These are phyloP conservation scores for Watsonalla binaria DNA, from an alignment of 2,888 invertebrate genomes.

Conservation along the genomic window DNA sequence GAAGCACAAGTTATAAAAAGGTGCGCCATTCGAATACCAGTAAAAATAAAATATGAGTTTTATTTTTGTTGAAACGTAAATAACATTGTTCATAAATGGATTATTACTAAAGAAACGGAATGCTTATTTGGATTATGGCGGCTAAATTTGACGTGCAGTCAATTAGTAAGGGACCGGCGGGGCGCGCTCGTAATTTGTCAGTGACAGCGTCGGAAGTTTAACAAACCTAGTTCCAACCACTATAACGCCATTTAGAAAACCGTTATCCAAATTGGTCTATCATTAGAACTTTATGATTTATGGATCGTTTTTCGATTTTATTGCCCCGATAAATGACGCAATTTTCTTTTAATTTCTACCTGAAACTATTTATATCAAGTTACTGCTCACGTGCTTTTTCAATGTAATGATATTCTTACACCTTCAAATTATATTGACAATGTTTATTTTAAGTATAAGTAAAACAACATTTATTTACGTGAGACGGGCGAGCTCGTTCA, in stretches of 20 bases:
- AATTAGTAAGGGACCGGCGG: constrained; percentile 56
- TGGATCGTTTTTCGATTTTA: constrained; percentile 21
- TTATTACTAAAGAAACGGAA: constrained; percentile 33
- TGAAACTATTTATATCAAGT: too few species aligned
- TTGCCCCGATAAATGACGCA: constrained; percentile 23
- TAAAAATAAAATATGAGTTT: neutral
- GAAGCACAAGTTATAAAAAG: neutral
- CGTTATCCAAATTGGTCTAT: constrained; percentile 29
- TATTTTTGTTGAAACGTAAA: neutral
- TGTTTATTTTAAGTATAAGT: too few species aligned
- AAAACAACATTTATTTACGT: neutral
- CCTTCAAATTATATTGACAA: too few species aligned
- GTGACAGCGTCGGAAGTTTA: constrained; percentile 72
- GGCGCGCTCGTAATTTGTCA: constrained; percentile 67
- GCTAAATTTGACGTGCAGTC: constrained; percentile 72
- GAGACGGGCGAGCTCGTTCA: too few species aligned
- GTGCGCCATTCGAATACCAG: neutral
- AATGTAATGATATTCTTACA: too few species aligned
- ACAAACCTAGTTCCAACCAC: constrained; percentile 50
- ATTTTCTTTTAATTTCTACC: constrained; percentile 15
- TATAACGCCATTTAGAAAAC: constrained; percentile 36
- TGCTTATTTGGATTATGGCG: constrained; percentile 61
- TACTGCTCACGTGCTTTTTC: too few species aligned
- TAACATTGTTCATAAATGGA: neutral
- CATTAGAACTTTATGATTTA: constrained; percentile 26